Evolutionary conservation across 2,113 vertebrate species (phyloP).

Genomic region (Stegastes partitus): DNA sequence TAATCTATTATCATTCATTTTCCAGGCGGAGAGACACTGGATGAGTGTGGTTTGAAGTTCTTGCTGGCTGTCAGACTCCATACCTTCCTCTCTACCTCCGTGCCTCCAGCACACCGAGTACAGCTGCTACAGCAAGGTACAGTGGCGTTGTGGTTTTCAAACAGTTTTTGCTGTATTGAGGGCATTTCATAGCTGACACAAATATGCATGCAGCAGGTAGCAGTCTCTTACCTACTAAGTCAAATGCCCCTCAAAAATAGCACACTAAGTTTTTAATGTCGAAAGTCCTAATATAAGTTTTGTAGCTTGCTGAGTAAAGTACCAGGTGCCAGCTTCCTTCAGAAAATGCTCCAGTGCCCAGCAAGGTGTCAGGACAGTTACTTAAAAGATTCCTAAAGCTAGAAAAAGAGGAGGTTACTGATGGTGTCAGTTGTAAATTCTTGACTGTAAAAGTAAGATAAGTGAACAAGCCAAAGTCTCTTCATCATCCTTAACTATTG

Average conservation of each 20-base stretch:
- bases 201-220: not conserved
- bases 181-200: not conserved
- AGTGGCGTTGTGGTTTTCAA: not conserved
- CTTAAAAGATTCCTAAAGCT: conserved; percentile 15
- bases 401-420: not conserved
- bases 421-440: conserved; percentile 17
- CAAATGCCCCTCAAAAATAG: not conserved
- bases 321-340: not conserved
- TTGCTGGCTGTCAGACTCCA: conserved; percentile 95
- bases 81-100: conserved; percentile 93
- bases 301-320: not conserved
- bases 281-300: not conserved
- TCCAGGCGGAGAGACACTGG: conserved; percentile 95
- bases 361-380: not conserved
- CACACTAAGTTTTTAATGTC: not conserved
- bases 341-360: not conserved
- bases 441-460: conserved; percentile 19
- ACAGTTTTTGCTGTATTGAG: not conserved
- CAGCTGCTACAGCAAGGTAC: conserved; percentile 95
- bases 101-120: conserved; percentile 91
- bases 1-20: conserved; percentile 16
- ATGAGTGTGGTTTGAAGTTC: conserved; percentile 97
- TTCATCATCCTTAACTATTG: conserved; percentile 37
- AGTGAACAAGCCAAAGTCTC: conserved; percentile 7
- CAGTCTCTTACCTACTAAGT: not conserved